Conservation (phyloP, 2,797 vertebrate genomes). For the Intellagama lesueurii region DNA sequence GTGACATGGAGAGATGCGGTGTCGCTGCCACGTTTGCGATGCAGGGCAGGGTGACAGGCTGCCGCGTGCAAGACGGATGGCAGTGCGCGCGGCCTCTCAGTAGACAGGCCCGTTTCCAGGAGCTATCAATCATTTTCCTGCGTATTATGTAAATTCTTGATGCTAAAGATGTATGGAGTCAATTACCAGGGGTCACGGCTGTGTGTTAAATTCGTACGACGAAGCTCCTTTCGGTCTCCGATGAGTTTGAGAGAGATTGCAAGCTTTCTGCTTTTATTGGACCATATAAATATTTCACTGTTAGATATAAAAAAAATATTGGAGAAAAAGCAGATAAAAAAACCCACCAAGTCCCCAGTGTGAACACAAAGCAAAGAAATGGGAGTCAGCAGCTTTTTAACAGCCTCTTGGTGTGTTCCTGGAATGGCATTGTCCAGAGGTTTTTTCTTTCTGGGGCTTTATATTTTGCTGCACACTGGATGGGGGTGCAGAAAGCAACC, state of each 20-base stretch:
- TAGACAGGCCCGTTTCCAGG: constrained; percentile 54
- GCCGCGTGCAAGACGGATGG: constrained; percentile 57
- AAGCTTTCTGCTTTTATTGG: constrained; percentile 70
- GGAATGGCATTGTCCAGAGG: rapidly evolving
- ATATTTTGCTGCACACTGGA: not conserved
- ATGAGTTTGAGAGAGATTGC: constrained; percentile 54
- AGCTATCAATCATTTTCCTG: constrained; percentile 65
- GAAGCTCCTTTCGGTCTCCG: constrained; percentile 48
- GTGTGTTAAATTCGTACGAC: constrained; percentile 56
- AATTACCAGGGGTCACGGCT: constrained; percentile 72
- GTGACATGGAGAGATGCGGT: not conserved
- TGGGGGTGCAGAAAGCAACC: not conserved
- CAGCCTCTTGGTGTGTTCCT: not conserved
- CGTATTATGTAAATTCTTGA: constrained; percentile 66
- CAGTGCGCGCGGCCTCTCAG: not conserved
- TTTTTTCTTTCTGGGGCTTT: not conserved
- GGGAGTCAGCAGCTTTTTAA: constrained; percentile 61
- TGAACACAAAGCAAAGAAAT: constrained; percentile 64
- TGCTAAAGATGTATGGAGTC: constrained; percentile 76
- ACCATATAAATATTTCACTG: constrained; percentile 71
- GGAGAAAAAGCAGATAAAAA: constrained; percentile 67
- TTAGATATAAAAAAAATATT: constrained; percentile 66
- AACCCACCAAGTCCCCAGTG: constrained; percentile 45
- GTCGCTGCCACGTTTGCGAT: not conserved
- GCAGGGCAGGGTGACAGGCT: constrained; percentile 52